Conservation (phyloP, 2,888 invertebrate genomes). For the Mystacides longicornis region DNA sequence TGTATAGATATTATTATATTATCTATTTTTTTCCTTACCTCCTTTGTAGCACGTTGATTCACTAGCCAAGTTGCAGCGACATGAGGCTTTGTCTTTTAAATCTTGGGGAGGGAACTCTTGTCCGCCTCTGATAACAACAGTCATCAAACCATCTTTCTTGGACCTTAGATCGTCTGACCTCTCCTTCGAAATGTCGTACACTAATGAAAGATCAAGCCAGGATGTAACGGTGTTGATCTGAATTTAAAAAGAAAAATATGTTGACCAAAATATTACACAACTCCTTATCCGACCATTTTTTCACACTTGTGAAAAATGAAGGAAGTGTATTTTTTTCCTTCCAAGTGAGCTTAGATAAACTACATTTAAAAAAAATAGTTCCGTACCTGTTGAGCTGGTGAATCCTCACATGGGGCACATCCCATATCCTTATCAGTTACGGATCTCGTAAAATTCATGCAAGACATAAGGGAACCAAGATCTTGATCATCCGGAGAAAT, state of each 20-base stretch:
- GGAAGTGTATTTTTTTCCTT: neutral
- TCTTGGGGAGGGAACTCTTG: slow-evolving; percentile 28
- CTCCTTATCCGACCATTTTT: too few relatives aligned
- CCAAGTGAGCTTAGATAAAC: too few relatives aligned
- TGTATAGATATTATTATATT: too few relatives aligned
- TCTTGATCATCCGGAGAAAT: slow-evolving; percentile 36
- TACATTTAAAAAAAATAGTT: neutral
- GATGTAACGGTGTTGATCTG: slow-evolving; percentile 27
- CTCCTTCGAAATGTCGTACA: slow-evolving; percentile 31
- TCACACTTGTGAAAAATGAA: neutral
- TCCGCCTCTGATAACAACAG: slow-evolving; percentile 24
- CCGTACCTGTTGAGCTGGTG: slow-evolving; percentile 63
- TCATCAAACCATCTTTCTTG: slow-evolving; percentile 29
- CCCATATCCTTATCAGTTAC: slow-evolving; percentile 58
- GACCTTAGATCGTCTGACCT: slow-evolving; percentile 27
- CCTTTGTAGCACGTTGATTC: slow-evolving; percentile 20
- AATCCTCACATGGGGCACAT: slow-evolving; percentile 50
- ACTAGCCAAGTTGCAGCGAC: slow-evolving; percentile 9
- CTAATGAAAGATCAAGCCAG: slow-evolving; percentile 33
- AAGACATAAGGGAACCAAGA: slow-evolving; percentile 47
- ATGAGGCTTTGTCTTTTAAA: neutral
- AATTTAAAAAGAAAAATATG: neutral
- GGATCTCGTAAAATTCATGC: slow-evolving; percentile 68
- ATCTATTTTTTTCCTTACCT: too few relatives aligned
- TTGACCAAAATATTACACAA: too few relatives aligned